These are phyloP conservation scores for Indicator maculatus DNA, from an alignment of 2,113 vertebrate genomes.

Conservation along the genomic window DNA sequence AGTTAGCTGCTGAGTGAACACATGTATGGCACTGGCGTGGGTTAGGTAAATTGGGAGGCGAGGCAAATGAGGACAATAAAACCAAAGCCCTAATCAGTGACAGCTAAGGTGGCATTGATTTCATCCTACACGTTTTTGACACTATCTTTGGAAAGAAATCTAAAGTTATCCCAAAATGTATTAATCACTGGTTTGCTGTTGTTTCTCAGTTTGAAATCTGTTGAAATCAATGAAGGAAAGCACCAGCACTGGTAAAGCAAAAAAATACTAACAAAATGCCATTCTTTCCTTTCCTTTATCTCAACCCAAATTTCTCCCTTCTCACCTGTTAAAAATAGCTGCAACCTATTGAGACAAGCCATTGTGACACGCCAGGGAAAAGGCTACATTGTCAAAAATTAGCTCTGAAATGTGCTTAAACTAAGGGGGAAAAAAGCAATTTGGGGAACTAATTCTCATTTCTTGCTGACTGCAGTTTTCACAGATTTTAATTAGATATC, in stretches of 20 bases:
- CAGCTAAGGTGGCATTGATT: rapidly evolving
- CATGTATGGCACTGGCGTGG: not conserved
- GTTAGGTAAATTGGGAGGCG: not conserved
- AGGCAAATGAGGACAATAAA: not conserved
- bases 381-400: not conserved
- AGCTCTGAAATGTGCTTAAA: conserved; percentile 12
- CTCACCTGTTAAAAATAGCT: conserved; percentile 11
- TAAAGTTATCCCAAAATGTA: not conserved
- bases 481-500: conserved; percentile 62
- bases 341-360: not conserved
- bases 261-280: not conserved
- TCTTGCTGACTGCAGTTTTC: conserved; percentile 37
- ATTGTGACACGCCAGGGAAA: not conserved
- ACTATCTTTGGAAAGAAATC: not conserved
- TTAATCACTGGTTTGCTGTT: not conserved
- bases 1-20: not conserved
- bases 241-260: not conserved
- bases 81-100: not conserved
- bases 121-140: not conserved
- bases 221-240: not conserved
- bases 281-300: not conserved
- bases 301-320: not conserved
- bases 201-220: not conserved
- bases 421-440: not conserved
- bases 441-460: conserved; percentile 25